Evolutionary conservation across 2,113 vertebrate species (phyloP).

Genomic region (Microtus oregoni): DNA sequence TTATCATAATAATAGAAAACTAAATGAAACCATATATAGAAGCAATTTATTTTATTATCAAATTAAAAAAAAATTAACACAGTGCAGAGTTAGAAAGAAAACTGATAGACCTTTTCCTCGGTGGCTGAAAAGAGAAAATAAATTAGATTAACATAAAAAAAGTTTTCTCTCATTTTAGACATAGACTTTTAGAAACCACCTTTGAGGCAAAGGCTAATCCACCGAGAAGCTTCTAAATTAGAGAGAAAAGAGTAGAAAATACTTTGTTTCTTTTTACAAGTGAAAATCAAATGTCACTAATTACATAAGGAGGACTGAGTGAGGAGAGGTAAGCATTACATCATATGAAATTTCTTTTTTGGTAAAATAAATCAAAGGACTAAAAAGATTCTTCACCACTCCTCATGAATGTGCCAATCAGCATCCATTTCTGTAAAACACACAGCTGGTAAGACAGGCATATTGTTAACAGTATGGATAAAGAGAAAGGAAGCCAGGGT

Average conservation of each 20-base stretch:
- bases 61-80: constrained; percentile 28
- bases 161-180: background rate
- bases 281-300: background rate
- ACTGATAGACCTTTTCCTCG: background rate
- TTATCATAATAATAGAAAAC: background rate
- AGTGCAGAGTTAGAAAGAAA: background rate
- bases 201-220: background rate
- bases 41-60: background rate
- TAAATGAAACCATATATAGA: background rate
- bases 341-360: background rate
- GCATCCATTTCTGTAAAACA: background rate
- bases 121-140: background rate
- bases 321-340: background rate
- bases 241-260: background rate
- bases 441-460: background rate
- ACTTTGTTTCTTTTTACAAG: background rate
- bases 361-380: background rate
- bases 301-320: background rate
- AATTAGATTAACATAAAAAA: background rate
- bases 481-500: background rate
- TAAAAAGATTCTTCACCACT: background rate
- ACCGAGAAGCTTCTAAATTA: background rate
- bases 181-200: background rate
- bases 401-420: background rate
- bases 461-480: background rate